phyloP scores from a whole-genome alignment of 2,888 invertebrate genomes.

The Tipula helvola region DNA sequence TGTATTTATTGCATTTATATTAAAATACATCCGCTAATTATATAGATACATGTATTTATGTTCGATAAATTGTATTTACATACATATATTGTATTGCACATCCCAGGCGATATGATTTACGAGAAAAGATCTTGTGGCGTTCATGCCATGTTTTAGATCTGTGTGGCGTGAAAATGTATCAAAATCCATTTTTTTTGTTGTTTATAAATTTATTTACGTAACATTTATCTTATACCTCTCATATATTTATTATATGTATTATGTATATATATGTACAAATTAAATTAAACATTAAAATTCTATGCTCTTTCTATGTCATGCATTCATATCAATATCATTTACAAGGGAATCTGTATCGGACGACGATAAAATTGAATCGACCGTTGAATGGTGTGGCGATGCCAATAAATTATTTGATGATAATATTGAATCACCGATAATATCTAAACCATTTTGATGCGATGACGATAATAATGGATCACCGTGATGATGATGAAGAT shows the following conservation, averaged over 20 bases:
- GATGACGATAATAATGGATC: slow-evolving; percentile 32
- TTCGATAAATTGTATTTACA: background rate
- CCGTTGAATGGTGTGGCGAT: slow-evolving; percentile 21
- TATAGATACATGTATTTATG: background rate
- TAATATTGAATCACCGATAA: slow-evolving; percentile 36
- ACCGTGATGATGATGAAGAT: slow-evolving; percentile 17
- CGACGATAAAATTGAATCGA: slow-evolving; percentile 39
- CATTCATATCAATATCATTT: slow-evolving; percentile 41
- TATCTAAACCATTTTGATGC: slow-evolving; percentile 25
- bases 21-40: background rate
- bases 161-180: background rate
- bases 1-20: background rate
- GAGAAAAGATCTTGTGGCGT: background rate
- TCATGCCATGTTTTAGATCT: background rate
- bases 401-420: slow-evolving; percentile 25
- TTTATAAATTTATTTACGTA: background rate
- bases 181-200: background rate
- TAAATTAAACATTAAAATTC: background rate
- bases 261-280: background rate
- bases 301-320: slow-evolving; percentile 26
- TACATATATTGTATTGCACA: background rate
- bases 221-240: background rate
- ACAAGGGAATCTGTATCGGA: slow-evolving; percentile 40
- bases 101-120: background rate
- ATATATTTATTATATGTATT: background rate